Conservation (phyloP, 2,797 vertebrate genomes). For the Myiothlypis coronata region DNA sequence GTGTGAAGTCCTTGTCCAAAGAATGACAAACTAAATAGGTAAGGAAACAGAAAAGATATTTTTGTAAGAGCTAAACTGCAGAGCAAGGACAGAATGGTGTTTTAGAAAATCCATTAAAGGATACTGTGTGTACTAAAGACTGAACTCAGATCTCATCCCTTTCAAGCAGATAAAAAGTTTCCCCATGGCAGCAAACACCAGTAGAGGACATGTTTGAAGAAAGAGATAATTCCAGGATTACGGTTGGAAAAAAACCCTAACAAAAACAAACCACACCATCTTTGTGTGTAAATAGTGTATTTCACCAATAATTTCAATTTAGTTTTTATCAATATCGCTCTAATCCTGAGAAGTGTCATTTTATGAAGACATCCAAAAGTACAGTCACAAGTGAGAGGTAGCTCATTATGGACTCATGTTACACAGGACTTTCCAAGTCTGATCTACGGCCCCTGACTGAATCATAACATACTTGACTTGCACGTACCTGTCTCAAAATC, state of each 20-base stretch:
- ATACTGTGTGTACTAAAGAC: neutral
- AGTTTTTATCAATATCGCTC: neutral
- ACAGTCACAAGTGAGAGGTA: neutral
- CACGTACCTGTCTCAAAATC: neutral
- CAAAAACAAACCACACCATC: neutral
- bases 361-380: neutral
- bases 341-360: neutral
- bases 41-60: neutral
- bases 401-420: neutral
- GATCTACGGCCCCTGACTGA: neutral
- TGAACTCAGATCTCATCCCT: neutral
- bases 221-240: neutral
- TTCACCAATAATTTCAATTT: neutral
- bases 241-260: neutral
- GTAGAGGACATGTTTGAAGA: neutral
- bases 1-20: neutral
- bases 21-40: neutral
- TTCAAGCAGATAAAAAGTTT: neutral
- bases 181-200: neutral
- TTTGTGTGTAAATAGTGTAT: neutral
- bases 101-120: neutral
- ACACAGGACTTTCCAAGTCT: neutral
- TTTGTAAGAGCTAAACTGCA: neutral
- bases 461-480: neutral
- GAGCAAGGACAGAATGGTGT: neutral